phyloP scores from a whole-genome alignment of 2,888 invertebrate species.

The Lathronympha strigana region DNA sequence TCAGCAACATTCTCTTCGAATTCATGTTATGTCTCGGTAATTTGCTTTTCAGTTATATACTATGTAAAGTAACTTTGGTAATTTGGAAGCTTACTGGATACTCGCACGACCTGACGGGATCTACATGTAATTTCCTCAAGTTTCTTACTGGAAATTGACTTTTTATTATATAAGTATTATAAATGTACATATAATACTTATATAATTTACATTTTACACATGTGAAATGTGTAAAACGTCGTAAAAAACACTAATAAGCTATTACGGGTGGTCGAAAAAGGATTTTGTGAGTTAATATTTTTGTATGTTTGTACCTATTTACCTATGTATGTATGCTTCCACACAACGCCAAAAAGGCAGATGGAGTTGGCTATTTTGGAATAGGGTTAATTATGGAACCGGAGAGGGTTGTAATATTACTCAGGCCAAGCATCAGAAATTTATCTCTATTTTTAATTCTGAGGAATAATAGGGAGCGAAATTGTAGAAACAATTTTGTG shows the following conservation, averaged over 20 bases:
- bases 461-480: too few species aligned
- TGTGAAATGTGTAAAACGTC: too few species aligned
- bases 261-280: background rate
- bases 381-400: background rate
- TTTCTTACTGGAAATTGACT: slow-evolving; percentile 1
- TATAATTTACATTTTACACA: too few species aligned
- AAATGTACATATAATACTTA: background rate
- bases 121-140: slow-evolving; percentile 28
- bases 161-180: background rate
- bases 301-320: background rate
- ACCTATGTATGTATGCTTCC: background rate
- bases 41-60: slow-evolving; percentile 42
- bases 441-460: too few species aligned
- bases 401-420: too few species aligned
- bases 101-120: slow-evolving; percentile 29
- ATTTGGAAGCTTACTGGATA: slow-evolving; percentile 40
- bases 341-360: background rate
- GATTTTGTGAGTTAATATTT: background rate
- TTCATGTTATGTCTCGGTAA: slow-evolving; percentile 42
- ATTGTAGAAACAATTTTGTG: too few species aligned
- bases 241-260: too few species aligned
- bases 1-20: slow-evolving; percentile 49
- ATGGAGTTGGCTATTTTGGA: background rate
- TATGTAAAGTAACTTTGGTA: slow-evolving; percentile 41
- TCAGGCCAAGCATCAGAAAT: too few species aligned